phyloP scores from a whole-genome alignment of 2,797 vertebrate species.

The Hozukius guyotensis region DNA sequence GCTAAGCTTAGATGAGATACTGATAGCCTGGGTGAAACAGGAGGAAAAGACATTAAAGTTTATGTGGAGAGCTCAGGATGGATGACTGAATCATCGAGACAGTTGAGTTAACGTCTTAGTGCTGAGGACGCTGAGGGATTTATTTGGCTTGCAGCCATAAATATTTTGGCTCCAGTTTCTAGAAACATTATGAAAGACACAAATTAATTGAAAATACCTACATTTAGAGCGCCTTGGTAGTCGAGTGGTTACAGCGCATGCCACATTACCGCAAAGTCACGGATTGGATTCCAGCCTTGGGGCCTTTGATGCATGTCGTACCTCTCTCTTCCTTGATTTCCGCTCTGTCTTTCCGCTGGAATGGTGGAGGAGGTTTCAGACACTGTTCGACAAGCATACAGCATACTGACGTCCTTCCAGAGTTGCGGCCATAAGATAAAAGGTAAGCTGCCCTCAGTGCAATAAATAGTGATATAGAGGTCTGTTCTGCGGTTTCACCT shows the following conservation, averaged over 20 bases:
- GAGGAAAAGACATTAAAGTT: background rate
- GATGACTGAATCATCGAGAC: background rate
- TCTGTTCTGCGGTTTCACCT: background rate
- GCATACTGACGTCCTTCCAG: background rate
- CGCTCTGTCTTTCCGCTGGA: too few species aligned
- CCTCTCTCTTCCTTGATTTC: too few species aligned
- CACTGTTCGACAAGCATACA: background rate
- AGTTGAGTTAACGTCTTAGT: background rate
- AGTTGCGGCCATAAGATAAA: background rate
- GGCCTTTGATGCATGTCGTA: background rate
- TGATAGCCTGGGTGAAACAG: background rate
- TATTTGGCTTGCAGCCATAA: constrained; percentile 9
- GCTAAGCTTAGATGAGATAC: constrained; percentile 17
- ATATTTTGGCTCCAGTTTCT: background rate
- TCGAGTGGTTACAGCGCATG: background rate
- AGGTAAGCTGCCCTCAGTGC: background rate
- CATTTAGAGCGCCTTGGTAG: background rate
- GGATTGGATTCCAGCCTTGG: background rate
- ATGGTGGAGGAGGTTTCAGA: background rate
- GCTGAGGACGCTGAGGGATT: background rate
- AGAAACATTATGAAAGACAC: background rate
- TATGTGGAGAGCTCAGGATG: background rate
- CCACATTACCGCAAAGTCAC: background rate
- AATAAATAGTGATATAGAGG: background rate
- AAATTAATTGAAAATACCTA: background rate